phyloP scores from a whole-genome alignment of 2,113 vertebrate species.

The Pyrgilauda ruficollis region DNA sequence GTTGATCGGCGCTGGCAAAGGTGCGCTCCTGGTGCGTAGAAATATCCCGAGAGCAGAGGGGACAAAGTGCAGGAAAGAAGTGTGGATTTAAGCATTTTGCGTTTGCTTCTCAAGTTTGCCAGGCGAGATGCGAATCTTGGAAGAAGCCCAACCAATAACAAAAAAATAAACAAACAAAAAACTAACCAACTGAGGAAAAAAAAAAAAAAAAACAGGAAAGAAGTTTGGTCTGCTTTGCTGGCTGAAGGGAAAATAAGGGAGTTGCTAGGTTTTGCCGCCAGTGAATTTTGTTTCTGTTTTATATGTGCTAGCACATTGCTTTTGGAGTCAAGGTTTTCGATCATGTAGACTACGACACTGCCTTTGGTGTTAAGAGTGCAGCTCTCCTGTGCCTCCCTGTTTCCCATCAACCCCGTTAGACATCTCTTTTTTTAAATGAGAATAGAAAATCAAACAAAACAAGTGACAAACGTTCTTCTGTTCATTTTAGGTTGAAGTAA shows the following conservation, averaged over 20 bases:
- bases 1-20: background rate
- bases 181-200: background rate
- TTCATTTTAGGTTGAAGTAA: background rate
- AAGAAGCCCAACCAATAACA: background rate
- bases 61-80: background rate
- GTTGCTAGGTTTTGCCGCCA: background rate
- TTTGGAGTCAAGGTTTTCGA: background rate
- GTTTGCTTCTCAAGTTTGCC: background rate
- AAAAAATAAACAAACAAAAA: background rate
- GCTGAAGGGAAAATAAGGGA: background rate
- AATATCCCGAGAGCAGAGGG: background rate
- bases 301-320: background rate
- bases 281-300: background rate
- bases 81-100: background rate
- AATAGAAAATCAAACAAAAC: background rate
- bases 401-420: background rate
- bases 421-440: background rate
- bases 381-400: background rate
- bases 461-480: background rate
- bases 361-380: background rate
- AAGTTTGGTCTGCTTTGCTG: background rate
- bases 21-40: background rate
- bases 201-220: background rate
- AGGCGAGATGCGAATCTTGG: background rate
- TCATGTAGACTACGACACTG: background rate